Percentiles rank a stretch among this genome's conserved stretches.
phyloP scores from a whole-genome alignment of 2,888 invertebrate species.

The Sarcophaga carnaria region DNA sequence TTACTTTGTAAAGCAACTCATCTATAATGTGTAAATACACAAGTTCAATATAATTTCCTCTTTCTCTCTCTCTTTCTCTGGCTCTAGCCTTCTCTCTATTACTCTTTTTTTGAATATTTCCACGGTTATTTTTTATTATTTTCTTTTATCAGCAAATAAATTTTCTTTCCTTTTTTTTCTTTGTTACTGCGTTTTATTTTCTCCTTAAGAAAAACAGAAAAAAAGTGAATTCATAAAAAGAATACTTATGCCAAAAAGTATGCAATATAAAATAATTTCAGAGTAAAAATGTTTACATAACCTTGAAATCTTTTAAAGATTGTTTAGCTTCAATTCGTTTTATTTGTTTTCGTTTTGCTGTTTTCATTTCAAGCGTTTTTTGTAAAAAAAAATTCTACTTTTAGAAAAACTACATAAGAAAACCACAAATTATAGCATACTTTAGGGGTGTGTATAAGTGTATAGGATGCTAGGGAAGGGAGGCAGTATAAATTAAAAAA shows the following conservation, averaged over 20 bases:
- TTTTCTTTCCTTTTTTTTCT: no score
- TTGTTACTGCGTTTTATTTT: no score
- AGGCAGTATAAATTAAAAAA: background rate
- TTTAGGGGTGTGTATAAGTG: background rate
- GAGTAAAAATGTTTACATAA: constrained; percentile 49
- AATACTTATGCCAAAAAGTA: constrained; percentile 51
- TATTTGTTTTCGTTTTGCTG: constrained; percentile 21
- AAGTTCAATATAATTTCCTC: constrained; percentile 54
- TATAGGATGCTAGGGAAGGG: background rate
- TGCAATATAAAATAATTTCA: constrained; percentile 56
- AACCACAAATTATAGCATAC: background rate
- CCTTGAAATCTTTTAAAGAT: constrained; percentile 57
- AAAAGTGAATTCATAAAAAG: no score
- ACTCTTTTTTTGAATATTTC: constrained; percentile 24
- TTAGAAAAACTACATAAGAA: no score
- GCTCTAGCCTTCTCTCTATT: no score
- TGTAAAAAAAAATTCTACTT: background rate
- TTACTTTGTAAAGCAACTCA: constrained; percentile 60
- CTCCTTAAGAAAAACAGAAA: no score
- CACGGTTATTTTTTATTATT: no score
- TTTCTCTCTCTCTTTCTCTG: no score
- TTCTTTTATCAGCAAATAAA: no score
- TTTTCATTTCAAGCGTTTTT: no score
- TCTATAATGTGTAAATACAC: constrained; percentile 60
- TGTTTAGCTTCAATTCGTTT: constrained; percentile 12